Conservation (phyloP, 2,888 invertebrate species). For the Halocaridina rubra region DNA sequence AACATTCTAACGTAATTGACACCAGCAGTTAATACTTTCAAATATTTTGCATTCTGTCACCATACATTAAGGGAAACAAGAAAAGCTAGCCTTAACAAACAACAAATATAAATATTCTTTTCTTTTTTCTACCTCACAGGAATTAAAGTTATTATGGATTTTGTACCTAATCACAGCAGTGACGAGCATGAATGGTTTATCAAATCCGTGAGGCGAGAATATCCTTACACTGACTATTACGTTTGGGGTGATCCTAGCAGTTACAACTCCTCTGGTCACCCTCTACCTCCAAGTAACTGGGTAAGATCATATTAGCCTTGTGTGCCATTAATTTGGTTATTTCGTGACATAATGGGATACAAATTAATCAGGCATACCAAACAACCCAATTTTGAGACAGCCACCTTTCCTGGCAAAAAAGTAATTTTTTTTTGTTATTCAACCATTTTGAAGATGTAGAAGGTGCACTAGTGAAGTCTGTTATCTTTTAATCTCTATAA, state of each 20-base stretch:
- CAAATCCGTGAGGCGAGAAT: slow-evolving; percentile 74
- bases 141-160: slow-evolving; percentile 77
- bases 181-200: slow-evolving; percentile 80
- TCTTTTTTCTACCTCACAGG: slow-evolving; percentile 65
- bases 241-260: slow-evolving; percentile 76
- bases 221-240: slow-evolving; percentile 79
- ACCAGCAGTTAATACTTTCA: too few species aligned
- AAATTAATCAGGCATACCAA: background rate
- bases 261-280: slow-evolving; percentile 69
- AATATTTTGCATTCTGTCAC: too few species aligned
- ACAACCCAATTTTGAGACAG: too few species aligned
- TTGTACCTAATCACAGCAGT: slow-evolving; percentile 82
- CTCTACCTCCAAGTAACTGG: slow-evolving; percentile 79
- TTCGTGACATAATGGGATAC: too few species aligned
- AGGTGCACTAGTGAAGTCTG: too few species aligned
- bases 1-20: too few species aligned
- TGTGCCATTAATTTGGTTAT: background rate
- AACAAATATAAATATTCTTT: too few species aligned
- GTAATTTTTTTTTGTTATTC: too few species aligned
- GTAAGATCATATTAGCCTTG: slow-evolving; percentile 69
- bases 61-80: too few species aligned
- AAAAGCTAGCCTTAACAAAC: too few species aligned
- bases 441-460: background rate
- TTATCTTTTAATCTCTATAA: too few species aligned
- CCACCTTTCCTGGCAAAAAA: too few species aligned